A percentile compares a stretch with the other conserved stretches of the same genome.
These are phyloP conservation scores for Parnassius smintheus DNA, from an alignment of 2,888 invertebrate genomes.

Conservation along the genomic window DNA sequence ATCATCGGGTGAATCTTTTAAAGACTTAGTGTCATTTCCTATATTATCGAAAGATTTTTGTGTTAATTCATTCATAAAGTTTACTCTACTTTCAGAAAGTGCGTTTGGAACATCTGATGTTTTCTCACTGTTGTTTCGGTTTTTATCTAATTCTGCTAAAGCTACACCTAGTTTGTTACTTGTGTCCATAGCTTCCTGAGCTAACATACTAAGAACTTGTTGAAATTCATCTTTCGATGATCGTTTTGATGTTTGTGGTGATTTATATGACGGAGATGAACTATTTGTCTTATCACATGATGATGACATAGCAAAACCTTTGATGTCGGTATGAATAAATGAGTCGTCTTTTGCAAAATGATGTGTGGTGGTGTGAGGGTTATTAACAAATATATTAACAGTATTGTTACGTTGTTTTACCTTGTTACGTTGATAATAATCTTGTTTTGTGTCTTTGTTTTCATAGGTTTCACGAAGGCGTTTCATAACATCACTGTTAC, in stretches of 20 bases:
- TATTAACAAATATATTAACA: constrained; percentile 75
- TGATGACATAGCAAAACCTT: constrained; percentile 72
- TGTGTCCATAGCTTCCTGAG: constrained; percentile 88
- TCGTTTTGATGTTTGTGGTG: constrained; percentile 75
- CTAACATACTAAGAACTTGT: constrained; percentile 86
- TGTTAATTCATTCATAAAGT: constrained; percentile 74
- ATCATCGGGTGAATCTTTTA: constrained; percentile 50
- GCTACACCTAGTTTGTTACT: constrained; percentile 86
- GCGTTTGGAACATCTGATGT: constrained; percentile 70
- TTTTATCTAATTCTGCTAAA: constrained; percentile 80
- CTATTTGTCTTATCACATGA: constrained; percentile 78
- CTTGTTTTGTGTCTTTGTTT: constrained; percentile 69
- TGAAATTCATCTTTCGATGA: constrained; percentile 82
- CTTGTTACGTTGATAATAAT: constrained; percentile 72
- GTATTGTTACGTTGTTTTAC: constrained; percentile 78
- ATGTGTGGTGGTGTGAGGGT: constrained; percentile 67
- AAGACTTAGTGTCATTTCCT: constrained; percentile 50
- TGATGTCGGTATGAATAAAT: constrained; percentile 75
- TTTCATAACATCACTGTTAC: constrained; percentile 81
- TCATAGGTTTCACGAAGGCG: constrained; percentile 71
- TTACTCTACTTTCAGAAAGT: constrained; percentile 73
- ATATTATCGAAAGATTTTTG: constrained; percentile 50
- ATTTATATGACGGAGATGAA: constrained; percentile 80
- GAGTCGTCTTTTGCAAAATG: constrained; percentile 78
- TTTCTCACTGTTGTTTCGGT: constrained; percentile 65